Evolutionary conservation across 2,888 invertebrate species (phyloP), one percentile per base, ranked within the genome.

Genomic region (Ptilodon capucinus): DNA sequence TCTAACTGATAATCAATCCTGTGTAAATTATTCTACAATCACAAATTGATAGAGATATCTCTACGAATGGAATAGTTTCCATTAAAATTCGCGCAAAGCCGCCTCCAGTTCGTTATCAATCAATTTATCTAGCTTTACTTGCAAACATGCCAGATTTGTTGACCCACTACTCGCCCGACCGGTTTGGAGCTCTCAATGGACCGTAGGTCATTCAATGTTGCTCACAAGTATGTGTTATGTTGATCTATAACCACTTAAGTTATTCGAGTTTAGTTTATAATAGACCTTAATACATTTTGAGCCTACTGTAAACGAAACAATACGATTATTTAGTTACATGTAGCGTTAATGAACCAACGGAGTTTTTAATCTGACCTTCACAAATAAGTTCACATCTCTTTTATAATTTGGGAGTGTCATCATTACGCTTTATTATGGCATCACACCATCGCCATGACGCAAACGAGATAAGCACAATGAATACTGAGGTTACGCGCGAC

Each of bases 121-220:
- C 86, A 86, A 86, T 87, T 87, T 82, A 88, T 87, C 87, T 84
- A 76, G 71, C 72, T 74, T 79, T 76, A 73, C 74, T 64, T 67
- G 74, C 76, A 71, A 75, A 74, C 72, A 75, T 75, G 69, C 66
- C 68, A 74, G 78, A 84, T 83, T 79, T 82, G 78, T 79, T 83
- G 79, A 81, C 78, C 81, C 71, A 81, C 78, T 77, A 72, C 69
- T 76, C 60, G 58, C 62, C 47, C 54, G 66, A 84, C 86, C 79
- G 84, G 86, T 86, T 81, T 60, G 57, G 40, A 57, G 62, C 71
- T 64, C 72, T 80, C 76, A 79, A 82, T 77, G 79, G 71, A 78
- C 64, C 67, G 68, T 67, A 69, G 61, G 62, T 74, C 77, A 79
- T 80, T 78, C 76, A 77, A 62, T 64, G 56, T 72, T 73, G 64